Evolutionary conservation across 2,113 vertebrate genomes (phyloP).

Genomic region (Saguinus imperator): DNA sequence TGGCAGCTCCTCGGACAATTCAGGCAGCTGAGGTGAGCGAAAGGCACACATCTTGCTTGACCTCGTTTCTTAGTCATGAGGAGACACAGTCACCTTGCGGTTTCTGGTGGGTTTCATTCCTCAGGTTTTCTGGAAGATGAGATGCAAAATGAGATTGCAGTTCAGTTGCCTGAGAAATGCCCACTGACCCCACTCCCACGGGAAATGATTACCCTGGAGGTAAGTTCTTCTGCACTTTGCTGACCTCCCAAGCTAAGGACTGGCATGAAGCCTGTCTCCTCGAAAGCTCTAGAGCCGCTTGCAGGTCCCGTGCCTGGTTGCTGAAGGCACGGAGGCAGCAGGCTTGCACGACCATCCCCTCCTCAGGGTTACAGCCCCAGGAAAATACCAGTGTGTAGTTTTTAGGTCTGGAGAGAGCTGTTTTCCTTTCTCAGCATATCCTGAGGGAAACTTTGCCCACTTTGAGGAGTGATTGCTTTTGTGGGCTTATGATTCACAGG

Average conservation of each 20-base stretch:
- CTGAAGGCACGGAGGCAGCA: not conserved
- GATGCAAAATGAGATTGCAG: conserved; percentile 80
- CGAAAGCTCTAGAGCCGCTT: not conserved
- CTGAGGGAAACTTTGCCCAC: not conserved
- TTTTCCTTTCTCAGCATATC: not conserved
- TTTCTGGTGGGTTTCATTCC: not conserved
- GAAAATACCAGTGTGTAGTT: not conserved
- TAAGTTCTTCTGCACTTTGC: conserved; percentile 43
- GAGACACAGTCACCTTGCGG: not conserved
- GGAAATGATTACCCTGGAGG: conserved; percentile 89
- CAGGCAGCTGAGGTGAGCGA: not conserved
- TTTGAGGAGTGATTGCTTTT: not conserved
- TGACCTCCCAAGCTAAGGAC: not conserved
- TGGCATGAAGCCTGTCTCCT: not conserved
- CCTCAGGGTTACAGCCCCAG: not conserved
- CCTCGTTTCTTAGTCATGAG: not conserved
- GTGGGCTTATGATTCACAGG: not conserved
- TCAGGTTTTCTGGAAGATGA: conserved; percentile 88
- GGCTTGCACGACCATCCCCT: not conserved
- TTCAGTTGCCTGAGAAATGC: conserved; percentile 79
- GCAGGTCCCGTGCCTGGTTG: not conserved
- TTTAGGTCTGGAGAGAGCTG: not conserved
- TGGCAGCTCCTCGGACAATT: accelerated
- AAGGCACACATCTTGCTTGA: not conserved
- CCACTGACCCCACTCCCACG: conserved; percentile 84